Conservation (phyloP, 2,113 vertebrate genomes). For the Cacatua alba region DNA sequence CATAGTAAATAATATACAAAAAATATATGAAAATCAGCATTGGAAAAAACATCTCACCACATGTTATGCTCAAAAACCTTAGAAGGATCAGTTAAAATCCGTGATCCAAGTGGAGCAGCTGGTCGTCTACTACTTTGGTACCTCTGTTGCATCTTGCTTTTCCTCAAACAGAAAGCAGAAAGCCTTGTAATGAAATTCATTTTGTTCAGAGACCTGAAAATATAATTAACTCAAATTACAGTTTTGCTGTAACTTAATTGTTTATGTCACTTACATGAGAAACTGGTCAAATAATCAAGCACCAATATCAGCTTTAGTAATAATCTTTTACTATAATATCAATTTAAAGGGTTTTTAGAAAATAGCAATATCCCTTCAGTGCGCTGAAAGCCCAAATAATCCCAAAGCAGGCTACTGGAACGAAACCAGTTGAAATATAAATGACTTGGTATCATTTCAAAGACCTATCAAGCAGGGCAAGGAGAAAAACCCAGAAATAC, state of each 20-base stretch:
- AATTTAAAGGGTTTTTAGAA: background rate
- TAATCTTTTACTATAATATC: background rate
- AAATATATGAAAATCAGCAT: background rate
- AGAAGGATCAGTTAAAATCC: conserved; percentile 84
- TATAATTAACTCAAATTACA: conserved; percentile 38
- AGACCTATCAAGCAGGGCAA: background rate
- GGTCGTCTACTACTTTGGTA: conserved; percentile 76
- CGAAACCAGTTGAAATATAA: background rate
- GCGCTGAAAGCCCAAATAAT: background rate
- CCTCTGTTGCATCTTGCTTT: conserved; percentile 66
- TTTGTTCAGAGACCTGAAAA: conserved; percentile 65
- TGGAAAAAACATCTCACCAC: conserved; percentile 81
- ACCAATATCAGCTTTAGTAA: background rate
- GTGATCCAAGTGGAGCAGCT: conserved; percentile 83
- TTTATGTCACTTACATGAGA: conserved; percentile 26
- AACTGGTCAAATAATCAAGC: conserved; percentile 21
- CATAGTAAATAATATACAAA: background rate
- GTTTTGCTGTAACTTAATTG: conserved; percentile 7
- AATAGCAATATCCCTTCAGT: background rate
- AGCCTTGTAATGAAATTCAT: conserved; percentile 76
- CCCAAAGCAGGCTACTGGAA: background rate
- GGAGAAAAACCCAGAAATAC: background rate
- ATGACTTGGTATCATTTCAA: background rate
- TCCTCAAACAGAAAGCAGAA: conserved; percentile 62
- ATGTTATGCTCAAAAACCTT: conserved; percentile 92